Evolutionary conservation across 2,797 vertebrate genomes (phyloP).

Genomic region (Macrochelys suwanniensis): DNA sequence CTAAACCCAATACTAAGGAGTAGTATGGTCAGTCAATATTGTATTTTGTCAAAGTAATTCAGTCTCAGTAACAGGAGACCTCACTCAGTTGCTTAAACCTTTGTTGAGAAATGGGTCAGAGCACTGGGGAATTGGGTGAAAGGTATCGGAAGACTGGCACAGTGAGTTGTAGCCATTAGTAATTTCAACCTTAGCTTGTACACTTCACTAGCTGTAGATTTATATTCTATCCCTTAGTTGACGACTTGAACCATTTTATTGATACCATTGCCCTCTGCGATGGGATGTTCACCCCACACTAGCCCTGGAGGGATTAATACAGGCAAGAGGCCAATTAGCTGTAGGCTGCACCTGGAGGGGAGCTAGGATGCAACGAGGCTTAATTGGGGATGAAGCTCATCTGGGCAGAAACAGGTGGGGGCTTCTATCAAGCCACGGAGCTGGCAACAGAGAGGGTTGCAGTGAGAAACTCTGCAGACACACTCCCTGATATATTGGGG

Average conservation of each 20-base stretch:
- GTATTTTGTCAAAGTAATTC: neutral
- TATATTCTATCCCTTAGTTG: neutral
- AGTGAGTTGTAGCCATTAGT: conserved; percentile 28
- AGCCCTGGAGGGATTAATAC: neutral
- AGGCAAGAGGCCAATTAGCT: neutral
- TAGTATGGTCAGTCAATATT: neutral
- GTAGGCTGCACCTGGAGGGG: neutral
- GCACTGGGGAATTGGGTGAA: neutral
- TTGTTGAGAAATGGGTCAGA: neutral
- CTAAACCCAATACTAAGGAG: neutral
- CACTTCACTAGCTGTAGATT: neutral
- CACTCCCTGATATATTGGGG: too few species aligned
- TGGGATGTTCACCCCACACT: neutral
- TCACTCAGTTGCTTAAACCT: conserved; percentile 6
- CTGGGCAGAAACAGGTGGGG: neutral
- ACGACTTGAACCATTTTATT: neutral
- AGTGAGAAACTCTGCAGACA: too few species aligned
- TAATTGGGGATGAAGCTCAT: neutral
- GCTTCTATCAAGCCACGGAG: neutral
- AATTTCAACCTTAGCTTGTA: conserved; percentile 19
- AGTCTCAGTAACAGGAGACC: neutral
- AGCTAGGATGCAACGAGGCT: neutral
- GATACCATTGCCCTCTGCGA: too few species aligned
- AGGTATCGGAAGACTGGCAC: conserved; percentile 10
- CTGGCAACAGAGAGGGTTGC: neutral